A percentile compares a stretch with the other conserved stretches of the same genome.
These are phyloP conservation scores for Nothoprocta pentlandii DNA, from an alignment of 2,113 vertebrate species.

Conservation along the genomic window DNA sequence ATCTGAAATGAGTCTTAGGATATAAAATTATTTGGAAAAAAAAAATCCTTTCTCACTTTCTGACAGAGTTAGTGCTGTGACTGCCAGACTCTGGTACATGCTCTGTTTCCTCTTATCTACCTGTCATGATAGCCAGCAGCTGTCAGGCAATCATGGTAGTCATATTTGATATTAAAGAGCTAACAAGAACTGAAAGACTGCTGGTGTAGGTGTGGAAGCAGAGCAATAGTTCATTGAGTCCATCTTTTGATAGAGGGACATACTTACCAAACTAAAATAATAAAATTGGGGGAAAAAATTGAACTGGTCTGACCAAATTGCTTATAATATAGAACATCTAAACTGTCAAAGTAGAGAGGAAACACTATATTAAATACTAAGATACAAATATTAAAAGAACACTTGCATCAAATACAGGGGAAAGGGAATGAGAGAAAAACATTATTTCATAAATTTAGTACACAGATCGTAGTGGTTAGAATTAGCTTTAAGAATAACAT, in stretches of 20 bases:
- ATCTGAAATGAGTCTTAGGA: background rate
- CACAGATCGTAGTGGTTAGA: background rate
- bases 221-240: background rate
- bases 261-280: background rate
- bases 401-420: background rate
- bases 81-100: background rate
- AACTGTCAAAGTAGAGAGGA: background rate
- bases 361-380: background rate
- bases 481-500: background rate
- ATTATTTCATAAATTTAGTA: background rate
- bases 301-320: background rate
- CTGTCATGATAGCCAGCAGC: background rate
- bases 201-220: background rate
- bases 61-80: background rate
- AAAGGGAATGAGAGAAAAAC: background rate
- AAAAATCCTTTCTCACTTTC: background rate
- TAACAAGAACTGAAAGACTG: background rate
- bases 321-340: background rate
- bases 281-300: background rate
- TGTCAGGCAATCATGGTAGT: background rate
- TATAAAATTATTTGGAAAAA: background rate
- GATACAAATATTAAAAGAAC: background rate
- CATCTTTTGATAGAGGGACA: background rate
- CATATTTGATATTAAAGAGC: background rate
- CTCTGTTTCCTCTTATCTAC: background rate